Evolutionary conservation across 64 coral and sea anemone species (phyloP).

Genomic region (Montipora cactus): DNA sequence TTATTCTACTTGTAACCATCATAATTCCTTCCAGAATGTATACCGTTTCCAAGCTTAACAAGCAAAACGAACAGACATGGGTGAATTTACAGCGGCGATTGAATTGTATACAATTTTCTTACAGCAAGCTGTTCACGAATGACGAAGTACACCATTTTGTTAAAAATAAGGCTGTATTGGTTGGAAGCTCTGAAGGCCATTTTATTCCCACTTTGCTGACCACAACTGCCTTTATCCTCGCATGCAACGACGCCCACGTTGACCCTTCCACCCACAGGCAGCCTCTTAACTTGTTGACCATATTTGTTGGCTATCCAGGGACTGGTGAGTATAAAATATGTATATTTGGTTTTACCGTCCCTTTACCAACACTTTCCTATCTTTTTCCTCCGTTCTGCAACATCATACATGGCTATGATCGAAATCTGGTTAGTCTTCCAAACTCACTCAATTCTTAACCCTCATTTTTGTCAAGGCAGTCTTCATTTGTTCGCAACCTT

Average conservation of each 20-base stretch:
- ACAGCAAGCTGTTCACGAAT: not conserved
- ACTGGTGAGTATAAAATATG: not conserved
- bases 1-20: not conserved
- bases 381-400: not conserved
- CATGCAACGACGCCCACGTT: not conserved
- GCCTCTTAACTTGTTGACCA: constrained; percentile 34
- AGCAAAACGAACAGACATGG: constrained; percentile 21
- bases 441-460: not conserved
- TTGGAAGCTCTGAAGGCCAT: constrained; percentile 11
- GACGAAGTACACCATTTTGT: not conserved
- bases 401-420: not conserved
- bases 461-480: not conserved
- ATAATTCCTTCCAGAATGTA: constrained; percentile 24
- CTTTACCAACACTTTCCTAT: not conserved
- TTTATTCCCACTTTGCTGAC: constrained; percentile 27
- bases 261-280: constrained; percentile 16
- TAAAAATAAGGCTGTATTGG: constrained; percentile 9
- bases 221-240: constrained; percentile 24
- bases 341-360: not conserved
- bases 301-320: constrained; percentile 55
- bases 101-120: constrained; percentile 4
- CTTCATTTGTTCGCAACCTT: not conserved
- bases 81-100: constrained; percentile 8
- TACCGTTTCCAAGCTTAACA: not conserved
- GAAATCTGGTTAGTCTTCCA: not conserved